Percentiles rank a stretch among this genome's conserved stretches.
phyloP scores from a whole-genome alignment of 2,888 invertebrate genomes.

The Anorthoa munda region DNA sequence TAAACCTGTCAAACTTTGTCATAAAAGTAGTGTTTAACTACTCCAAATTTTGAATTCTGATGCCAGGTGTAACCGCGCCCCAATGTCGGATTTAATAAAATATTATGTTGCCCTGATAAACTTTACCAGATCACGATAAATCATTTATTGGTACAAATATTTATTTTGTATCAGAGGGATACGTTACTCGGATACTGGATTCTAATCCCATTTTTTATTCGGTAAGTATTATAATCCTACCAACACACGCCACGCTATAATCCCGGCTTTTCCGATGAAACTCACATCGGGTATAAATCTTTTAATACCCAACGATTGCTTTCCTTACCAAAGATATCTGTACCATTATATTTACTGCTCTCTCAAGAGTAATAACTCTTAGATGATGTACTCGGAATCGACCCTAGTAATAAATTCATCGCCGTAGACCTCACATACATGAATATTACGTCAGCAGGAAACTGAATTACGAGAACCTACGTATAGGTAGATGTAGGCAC shows the following conservation, averaged over 20 bases:
- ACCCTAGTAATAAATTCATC: slow-evolving; percentile 62
- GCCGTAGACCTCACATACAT: slow-evolving; percentile 47
- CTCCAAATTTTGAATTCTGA: too few relatives aligned
- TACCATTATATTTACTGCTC: slow-evolving; percentile 58
- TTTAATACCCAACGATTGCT: slow-evolving; percentile 43
- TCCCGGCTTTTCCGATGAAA: slow-evolving; percentile 53
- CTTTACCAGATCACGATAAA: slow-evolving; percentile 11
- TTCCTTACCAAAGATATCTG: slow-evolving; percentile 42
- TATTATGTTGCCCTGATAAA: slow-evolving; percentile 11
- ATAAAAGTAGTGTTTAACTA: too few relatives aligned
- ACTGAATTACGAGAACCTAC: slow-evolving; percentile 56
- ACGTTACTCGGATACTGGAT: slow-evolving; percentile 13
- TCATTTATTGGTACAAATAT: slow-evolving; percentile 1
- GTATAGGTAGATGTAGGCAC: slow-evolving; percentile 38
- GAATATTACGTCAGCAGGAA: slow-evolving; percentile 61
- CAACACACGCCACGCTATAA: slow-evolving; percentile 45
- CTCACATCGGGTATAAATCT: slow-evolving; percentile 52
- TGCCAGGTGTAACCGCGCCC: neutral
- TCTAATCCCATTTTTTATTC: slow-evolving; percentile 45
- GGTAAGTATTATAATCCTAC: slow-evolving; percentile 51
- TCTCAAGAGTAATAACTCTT: slow-evolving; percentile 59
- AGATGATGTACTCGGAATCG: slow-evolving; percentile 45
- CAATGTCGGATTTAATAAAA: neutral
- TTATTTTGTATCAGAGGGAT: slow-evolving; percentile 26
- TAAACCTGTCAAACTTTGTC: too few relatives aligned